Percentiles rank a stretch among this genome's conserved stretches.
Conservation (phyloP, 1,140 invertebrate genomes). For the Heliconius melpomene region DNA sequence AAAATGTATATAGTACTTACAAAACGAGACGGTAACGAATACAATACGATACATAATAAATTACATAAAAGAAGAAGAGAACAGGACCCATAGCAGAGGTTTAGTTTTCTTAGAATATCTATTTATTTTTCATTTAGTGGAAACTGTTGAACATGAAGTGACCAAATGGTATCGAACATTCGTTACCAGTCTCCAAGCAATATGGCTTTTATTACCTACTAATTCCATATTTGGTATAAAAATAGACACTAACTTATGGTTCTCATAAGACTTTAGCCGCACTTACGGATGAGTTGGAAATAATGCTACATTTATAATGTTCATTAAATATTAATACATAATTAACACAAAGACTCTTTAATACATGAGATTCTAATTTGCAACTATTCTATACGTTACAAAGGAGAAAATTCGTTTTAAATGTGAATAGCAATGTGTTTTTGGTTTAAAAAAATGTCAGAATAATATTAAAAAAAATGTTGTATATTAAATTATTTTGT, state of each 20-base stretch:
- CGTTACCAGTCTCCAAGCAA: neutral
- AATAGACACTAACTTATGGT: slow-evolving; percentile 1
- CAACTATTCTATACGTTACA: neutral
- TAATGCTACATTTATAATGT: neutral
- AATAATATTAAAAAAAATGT: neutral
- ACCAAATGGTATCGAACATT: neutral
- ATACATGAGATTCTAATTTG: slow-evolving; percentile 2
- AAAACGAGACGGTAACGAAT: neutral
- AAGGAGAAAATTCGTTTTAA: neutral
- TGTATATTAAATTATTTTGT: neutral
- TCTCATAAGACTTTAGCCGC: slow-evolving; percentile 8
- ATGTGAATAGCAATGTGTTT: neutral
- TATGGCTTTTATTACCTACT: neutral
- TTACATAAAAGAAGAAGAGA: neutral
- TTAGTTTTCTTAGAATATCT: neutral
- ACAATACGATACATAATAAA: neutral
- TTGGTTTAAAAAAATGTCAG: no score
- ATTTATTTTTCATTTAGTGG: neutral
- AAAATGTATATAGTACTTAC: neutral
- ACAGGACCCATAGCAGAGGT: neutral
- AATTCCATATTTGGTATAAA: neutral
- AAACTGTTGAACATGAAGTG: neutral
- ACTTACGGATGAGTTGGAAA: neutral
- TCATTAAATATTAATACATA: neutral
- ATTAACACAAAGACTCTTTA: neutral